Evolutionary conservation across 2,113 vertebrate genomes (phyloP).

Genomic region (Corythornis cristatus): DNA sequence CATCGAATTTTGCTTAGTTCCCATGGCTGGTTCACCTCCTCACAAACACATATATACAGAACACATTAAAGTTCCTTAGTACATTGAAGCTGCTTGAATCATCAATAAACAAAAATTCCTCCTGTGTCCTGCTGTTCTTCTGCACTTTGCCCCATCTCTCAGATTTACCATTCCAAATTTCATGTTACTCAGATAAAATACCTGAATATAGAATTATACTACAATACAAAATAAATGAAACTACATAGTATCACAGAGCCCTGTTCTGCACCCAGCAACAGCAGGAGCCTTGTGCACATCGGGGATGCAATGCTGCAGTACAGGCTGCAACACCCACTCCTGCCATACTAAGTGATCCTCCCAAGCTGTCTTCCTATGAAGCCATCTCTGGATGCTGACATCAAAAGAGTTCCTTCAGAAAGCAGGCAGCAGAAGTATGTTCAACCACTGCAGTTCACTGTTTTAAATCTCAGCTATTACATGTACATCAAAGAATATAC

Average conservation of each 20-base stretch:
- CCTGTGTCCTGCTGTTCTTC: not conserved
- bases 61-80: not conserved
- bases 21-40: not conserved
- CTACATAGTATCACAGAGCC: too few relatives aligned
- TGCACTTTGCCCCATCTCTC: not conserved
- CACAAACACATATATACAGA: not conserved
- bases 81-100: not conserved
- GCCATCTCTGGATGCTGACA: not conserved
- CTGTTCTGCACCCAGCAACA: not conserved
- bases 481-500: not conserved
- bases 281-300: not conserved
- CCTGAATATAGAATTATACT: too few relatives aligned
- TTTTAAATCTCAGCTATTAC: not conserved
- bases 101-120: not conserved
- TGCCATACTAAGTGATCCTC: not conserved
- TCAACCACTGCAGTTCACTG: not conserved
- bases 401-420: not conserved
- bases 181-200: not conserved
- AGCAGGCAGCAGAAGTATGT: not conserved
- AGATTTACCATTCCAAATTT: not conserved
- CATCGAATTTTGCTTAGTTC: accelerated
- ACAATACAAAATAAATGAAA: too few relatives aligned
- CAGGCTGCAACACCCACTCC: not conserved
- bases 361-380: not conserved
- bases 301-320: not conserved